phyloP scores from a whole-genome alignment of 2,113 vertebrate species.

The Malurus cyaneus region DNA sequence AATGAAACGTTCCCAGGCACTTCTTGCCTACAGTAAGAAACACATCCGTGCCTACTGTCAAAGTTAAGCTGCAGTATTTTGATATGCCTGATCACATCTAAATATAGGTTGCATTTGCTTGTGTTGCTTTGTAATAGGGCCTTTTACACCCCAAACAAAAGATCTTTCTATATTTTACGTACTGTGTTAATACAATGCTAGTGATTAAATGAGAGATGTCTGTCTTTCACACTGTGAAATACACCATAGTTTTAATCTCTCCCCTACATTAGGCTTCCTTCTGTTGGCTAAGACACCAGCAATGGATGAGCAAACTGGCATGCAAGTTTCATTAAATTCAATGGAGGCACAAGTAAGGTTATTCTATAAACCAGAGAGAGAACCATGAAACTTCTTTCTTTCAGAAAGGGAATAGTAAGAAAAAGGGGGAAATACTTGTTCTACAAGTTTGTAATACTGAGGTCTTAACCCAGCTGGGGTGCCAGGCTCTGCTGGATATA shows the following conservation, averaged over 20 bases:
- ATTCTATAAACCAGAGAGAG: not conserved
- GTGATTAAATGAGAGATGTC: not conserved
- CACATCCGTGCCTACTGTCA: not conserved
- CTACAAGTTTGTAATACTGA: not conserved
- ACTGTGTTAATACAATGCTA: not conserved
- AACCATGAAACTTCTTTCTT: not conserved
- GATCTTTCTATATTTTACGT: not conserved
- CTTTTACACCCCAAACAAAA: not conserved
- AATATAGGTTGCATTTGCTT: not conserved
- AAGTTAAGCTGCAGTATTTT: not conserved
- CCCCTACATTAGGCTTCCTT: not conserved
- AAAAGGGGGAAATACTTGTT: not conserved
- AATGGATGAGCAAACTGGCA: not conserved
- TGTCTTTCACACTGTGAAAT: not conserved
- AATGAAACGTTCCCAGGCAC: not conserved
- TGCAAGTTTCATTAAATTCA: not conserved
- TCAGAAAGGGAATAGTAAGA: not conserved
- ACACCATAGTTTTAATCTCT: not conserved
- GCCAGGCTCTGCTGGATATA: not conserved
- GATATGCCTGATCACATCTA: not conserved
- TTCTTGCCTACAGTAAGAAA: not conserved
- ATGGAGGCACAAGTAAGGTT: not conserved
- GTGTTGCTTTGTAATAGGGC: not conserved
- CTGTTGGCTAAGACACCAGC: not conserved
- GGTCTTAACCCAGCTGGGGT: not conserved